Conservation (phyloP, 2,113 vertebrate species). For the Gopherus evgoodei region DNA sequence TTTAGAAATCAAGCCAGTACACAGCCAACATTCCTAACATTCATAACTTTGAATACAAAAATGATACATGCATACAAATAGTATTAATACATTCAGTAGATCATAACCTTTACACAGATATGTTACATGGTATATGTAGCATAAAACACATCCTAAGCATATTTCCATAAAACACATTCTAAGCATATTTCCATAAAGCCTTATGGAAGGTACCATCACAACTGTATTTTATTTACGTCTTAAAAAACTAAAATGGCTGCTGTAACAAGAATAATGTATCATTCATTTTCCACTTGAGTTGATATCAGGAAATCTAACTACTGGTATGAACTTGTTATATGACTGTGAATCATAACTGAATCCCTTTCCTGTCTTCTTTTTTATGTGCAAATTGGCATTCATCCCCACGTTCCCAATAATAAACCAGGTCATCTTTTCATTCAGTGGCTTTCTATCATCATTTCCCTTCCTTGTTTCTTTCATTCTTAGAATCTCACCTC, state of each 20-base stretch:
- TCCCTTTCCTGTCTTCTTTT: constrained; percentile 11
- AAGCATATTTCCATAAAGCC: too few relatives aligned
- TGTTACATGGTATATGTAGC: too few relatives aligned
- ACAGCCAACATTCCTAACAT: too few relatives aligned
- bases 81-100: too few relatives aligned
- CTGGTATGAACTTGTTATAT: neutral
- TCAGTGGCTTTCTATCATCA: neutral
- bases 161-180: too few relatives aligned
- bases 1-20: too few relatives aligned
- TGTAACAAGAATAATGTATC: constrained; percentile 12
- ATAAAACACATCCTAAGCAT: too few relatives aligned
- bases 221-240: constrained; percentile 46
- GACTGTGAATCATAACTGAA: neutral
- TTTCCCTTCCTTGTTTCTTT: neutral
- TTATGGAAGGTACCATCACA: too few relatives aligned
- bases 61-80: too few relatives aligned
- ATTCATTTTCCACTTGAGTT: neutral
- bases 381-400: constrained; percentile 17
- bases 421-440: neutral
- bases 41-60: too few relatives aligned
- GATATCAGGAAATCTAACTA: constrained; percentile 25
- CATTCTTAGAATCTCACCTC: neutral
- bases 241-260: constrained; percentile 31
- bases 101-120: too few relatives aligned
- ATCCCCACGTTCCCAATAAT: neutral